Evolutionary conservation across 2,888 invertebrate species (phyloP).

Genomic region (Axea sp.): DNA sequence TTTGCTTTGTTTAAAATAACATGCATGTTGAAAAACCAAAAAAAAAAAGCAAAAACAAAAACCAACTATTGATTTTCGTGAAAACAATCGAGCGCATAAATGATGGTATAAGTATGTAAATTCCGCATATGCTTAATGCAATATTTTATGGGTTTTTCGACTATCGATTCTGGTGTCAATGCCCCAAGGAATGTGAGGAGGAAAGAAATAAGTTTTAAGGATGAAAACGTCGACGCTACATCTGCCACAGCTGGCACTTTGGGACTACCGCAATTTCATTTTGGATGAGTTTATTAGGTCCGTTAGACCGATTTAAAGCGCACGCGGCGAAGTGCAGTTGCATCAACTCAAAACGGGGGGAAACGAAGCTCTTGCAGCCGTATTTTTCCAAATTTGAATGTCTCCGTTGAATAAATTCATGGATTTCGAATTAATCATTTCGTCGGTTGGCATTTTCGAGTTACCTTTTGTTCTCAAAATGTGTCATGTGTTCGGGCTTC

Average conservation of each 20-base stretch:
- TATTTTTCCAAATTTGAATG: too few relatives aligned
- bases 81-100: too few relatives aligned
- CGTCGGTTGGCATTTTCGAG: constrained; percentile 3
- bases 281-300: constrained; percentile 42
- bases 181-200: constrained; percentile 23
- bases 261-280: constrained; percentile 46
- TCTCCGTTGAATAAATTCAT: constrained; percentile 26
- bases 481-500: not conserved
- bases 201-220: constrained; percentile 19
- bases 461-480: constrained; percentile 2
- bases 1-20: too few relatives aligned
- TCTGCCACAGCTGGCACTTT: constrained; percentile 54
- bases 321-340: constrained; percentile 11
- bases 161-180: constrained; percentile 38
- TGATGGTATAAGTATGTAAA: constrained; percentile 14
- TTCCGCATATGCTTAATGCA: constrained; percentile 13
- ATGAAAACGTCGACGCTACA: constrained; percentile 36
- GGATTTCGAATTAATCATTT: constrained; percentile 15
- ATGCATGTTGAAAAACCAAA: too few relatives aligned
- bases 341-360: too few relatives aligned
- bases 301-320: constrained; percentile 38
- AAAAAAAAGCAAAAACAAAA: too few relatives aligned
- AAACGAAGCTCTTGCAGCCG: too few relatives aligned
- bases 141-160: constrained; percentile 27
- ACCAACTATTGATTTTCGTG: too few relatives aligned